Base-by-base conservation (phyloP, 2,113 vertebrate genomes). In the Cromileptes altivelis region DNA sequence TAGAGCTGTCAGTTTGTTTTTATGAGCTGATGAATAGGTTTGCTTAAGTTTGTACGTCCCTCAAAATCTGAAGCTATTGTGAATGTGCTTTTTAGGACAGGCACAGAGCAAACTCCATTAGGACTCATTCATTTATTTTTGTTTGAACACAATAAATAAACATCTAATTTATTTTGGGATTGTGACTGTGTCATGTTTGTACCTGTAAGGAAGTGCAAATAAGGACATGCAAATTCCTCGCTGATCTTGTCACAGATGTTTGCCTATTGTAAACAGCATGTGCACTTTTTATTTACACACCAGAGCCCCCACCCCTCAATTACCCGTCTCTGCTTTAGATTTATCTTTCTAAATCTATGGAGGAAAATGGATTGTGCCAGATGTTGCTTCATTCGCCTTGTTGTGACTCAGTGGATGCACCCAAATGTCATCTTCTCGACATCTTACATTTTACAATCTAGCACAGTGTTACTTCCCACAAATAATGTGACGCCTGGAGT, bases 331-430 rank as follows among this genome's bases (percentile, higher is more conserved):
- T 62, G 62, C 27, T 70, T 71, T 75, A 80, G 72, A 85, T 84
- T 69, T 88, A 81, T 82, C 75, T 67, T 73, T 78, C 45, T 47
- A 75, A 81, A 33, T 78, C 71, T 80, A 33, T 69, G 40, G 25
- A 75, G 55, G 73, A 60, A 77, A 86, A 87, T 70, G 60, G 74
- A 89, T 84, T 19, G 57, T 12, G 71, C 76, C 88, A 91, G 77
- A 85, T 85, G 79, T 85, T 86, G 64, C 76, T 79, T 85, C 62
- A 67, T 83, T 69, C 3, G 42, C 60, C 23, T 56, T 27, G 56
- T 79, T 82, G 78, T 75, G 78, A 70, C 60, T 72, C 61, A 61
- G 62, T 21, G 15, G 23, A 70, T 71, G 61, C 42, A 78, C 14
- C 75, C 64, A 60, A 78, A 82, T 11, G 4, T 47, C 52, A 78